Evolutionary conservation across 2,888 invertebrate species (phyloP).

Genomic region (Gisinianus flammeolus): DNA sequence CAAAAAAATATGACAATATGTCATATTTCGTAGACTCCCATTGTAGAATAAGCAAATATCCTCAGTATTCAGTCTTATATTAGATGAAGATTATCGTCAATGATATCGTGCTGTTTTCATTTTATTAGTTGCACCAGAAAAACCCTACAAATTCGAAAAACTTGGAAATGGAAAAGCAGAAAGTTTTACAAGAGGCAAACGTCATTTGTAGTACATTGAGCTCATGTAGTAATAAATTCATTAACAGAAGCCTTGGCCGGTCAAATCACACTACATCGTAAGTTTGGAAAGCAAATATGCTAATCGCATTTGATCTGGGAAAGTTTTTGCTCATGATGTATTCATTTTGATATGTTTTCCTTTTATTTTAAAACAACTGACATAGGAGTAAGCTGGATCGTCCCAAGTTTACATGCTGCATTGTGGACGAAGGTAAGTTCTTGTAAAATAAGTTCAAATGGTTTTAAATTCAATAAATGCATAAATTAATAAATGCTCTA

Average conservation of each 20-base stretch:
- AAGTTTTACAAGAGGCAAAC: slow-evolving; percentile 57
- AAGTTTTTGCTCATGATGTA: not conserved
- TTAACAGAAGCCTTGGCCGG: not conserved
- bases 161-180: slow-evolving; percentile 20
- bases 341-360: slow-evolving; percentile 19
- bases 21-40: no score
- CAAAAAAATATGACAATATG: no score
- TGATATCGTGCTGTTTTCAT: not conserved
- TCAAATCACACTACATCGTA: not conserved
- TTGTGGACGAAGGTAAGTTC: slow-evolving; percentile 77
- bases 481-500: no score
- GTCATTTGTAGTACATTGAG: slow-evolving; percentile 60
- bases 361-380: no score
- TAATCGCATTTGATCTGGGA: not conserved
- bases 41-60: not conserved
- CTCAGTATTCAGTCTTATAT: not conserved
- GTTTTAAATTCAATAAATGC: no score
- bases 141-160: not conserved
- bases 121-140: no score
- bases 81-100: not conserved
- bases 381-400: not conserved
- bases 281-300: not conserved
- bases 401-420: slow-evolving; percentile 69
- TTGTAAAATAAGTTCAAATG: no score
- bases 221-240: slow-evolving; percentile 48